Percentiles rank a stretch among this genome's conserved stretches.
phyloP scores from a whole-genome alignment of 2,797 vertebrate genomes.

The Gila robusta region DNA sequence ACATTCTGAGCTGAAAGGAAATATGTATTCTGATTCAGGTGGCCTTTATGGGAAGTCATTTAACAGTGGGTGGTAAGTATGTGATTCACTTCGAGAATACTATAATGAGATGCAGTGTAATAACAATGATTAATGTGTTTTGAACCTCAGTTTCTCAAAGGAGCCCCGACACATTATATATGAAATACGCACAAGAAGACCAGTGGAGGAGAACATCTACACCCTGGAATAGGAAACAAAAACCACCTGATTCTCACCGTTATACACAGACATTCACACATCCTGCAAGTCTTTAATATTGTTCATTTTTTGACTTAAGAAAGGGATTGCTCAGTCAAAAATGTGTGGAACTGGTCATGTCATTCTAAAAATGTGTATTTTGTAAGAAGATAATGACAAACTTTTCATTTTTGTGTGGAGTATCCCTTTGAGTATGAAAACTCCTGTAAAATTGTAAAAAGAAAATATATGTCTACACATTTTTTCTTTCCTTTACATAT shows the following conservation, averaged over 20 bases:
- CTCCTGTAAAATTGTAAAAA: neutral
- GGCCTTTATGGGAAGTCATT: slow-evolving; percentile 68
- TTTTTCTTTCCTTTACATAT: neutral
- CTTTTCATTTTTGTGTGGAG: neutral
- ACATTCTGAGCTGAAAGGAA: neutral
- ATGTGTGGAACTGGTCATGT: neutral
- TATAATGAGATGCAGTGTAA: neutral
- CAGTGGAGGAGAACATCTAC: slow-evolving; percentile 81
- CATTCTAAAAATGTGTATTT: neutral
- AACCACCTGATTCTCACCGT: neutral
- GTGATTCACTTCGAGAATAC: neutral
- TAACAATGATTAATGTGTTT: slow-evolving; percentile 1
- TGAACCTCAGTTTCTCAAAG: slow-evolving; percentile 74
- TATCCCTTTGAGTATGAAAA: neutral
- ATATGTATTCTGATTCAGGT: slow-evolving; percentile 64
- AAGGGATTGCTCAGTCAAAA: neutral
- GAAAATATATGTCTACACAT: neutral
- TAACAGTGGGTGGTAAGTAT: slow-evolving; percentile 75
- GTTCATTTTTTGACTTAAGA: neutral
- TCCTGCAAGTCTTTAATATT: neutral
- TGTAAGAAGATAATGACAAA: neutral
- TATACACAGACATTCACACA: neutral
- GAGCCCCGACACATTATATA: slow-evolving; percentile 82
- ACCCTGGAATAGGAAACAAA: slow-evolving; percentile 73
- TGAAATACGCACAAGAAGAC: slow-evolving; percentile 79